Base-by-base conservation (phyloP, 2,888 invertebrate genomes). In the Drosophila glabriapex region DNA sequence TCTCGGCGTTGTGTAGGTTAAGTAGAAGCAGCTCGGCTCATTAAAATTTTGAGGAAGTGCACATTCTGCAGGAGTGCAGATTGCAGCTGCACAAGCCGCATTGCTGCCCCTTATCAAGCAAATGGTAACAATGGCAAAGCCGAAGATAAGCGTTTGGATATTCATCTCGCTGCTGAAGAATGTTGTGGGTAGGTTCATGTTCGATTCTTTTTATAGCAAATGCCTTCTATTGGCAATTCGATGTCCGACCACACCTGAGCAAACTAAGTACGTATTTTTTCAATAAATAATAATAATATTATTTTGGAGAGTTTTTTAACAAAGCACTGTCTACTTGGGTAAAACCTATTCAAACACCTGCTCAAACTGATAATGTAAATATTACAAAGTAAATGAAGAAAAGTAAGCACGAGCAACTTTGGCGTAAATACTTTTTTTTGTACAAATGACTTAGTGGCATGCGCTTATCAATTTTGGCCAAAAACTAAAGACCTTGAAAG, bases 11-110 rank as follows among this genome's bases (percentile, higher is more conserved):
- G 4, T 14, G 2, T 0, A 14, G 4, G n/a, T 14, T 14, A 1
- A 2, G 9, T 12, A 2, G 0, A 3, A 0, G 28, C 19, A 64
- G 33, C 39, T 41, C 0, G 0, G 1, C 0, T 28, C 50, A 1
- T 0, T 1, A 1, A 16, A 7, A 35, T 66, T 53, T 3, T 0
- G 0, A 2, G 22, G 0, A 16, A 2, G 1, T n/a, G 0, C 5
- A 10, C 64, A 65, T 14, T 64, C 49, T 0, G 0, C 0, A 19
- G 5, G 0, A 2, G 64, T 58, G 28, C 64, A 64, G 0, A n/a
- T n/a, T n/a, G n/a, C n/a, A 14, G 0, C 7, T 4, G 5, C 0
- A 49, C 59, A 64, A 4, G 0, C 22, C 16, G 22, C 64, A 22
- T 49, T 7, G 49, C 49, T 25, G 59, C 25, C 49, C 19, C 35